Evolutionary conservation across 1,140 invertebrate genomes (phyloP), one percentile per base, ranked within the genome.

Genomic region (Penaeus chinensis): DNA sequence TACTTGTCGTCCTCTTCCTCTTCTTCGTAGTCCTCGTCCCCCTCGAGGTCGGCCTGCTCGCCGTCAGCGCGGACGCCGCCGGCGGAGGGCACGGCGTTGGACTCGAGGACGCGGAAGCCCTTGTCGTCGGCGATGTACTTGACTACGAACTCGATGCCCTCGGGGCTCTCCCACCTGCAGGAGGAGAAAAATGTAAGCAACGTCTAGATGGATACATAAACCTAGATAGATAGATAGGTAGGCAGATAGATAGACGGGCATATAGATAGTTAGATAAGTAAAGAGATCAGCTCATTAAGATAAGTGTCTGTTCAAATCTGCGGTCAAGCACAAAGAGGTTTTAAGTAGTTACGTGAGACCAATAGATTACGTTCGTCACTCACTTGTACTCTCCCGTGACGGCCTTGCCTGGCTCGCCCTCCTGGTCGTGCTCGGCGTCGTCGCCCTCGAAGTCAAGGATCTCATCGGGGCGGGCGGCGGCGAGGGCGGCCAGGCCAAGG

Each of bases 101-200:
- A 87, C 86, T 87, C 86, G 0, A 87, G 80, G 3, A 87, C 86
- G 5, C 86, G 80, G 86, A 82, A 87, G 19, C 86, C 86, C 69
- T 87, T 87, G 2, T 87, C 86, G 86, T 87, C 86, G n/a, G 86
- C 86, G 79, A 87, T 82, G 86, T 87, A 87, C 61, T 87, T 87
- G 0, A 87, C 86, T 0, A 82, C 80, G 62, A 81, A 87, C 62
- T 87, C 86, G 19, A 71, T 76, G 24, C 86, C 86, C 54, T 87
- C 86, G 32, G 86, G 86, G 63, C 86, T 87, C 79, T 87, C 86
- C 86, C 86, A 87, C 80, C 86, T 87, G 80, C 5, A 18, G 47
- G 37, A 24, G 24, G 19, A 5, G 5, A 3, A 82, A n/a, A 63
- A 4, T 8, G 32, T 32, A 32, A 42, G 32, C 18, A 19, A 20